phyloP scores from a whole-genome alignment of 2,113 vertebrate genomes.

The Odontophorus gujanensis region DNA sequence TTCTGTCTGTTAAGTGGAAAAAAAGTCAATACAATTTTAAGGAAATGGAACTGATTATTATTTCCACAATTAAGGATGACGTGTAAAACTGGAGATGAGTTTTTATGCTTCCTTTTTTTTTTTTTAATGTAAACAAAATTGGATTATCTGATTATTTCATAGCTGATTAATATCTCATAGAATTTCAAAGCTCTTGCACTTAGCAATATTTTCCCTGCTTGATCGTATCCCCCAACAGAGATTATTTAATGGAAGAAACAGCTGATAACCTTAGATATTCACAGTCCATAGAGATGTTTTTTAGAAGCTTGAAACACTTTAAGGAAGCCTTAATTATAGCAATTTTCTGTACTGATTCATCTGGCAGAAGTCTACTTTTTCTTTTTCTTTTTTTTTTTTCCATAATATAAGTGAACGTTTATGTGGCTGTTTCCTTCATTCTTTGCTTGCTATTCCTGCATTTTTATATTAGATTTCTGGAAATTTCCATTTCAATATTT shows the following conservation, averaged over 20 bases:
- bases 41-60: neutral
- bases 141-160: neutral
- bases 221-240: neutral
- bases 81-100: neutral
- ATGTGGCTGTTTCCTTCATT: neutral
- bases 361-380: neutral
- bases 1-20: neutral
- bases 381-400: neutral
- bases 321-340: neutral
- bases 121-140: neutral
- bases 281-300: neutral
- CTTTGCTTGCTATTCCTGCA: neutral
- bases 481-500: neutral
- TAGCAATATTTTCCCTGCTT: neutral
- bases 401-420: neutral
- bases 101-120: neutral
- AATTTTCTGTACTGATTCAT: neutral
- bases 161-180: neutral
- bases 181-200: neutral
- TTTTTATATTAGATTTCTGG: neutral
- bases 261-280: neutral
- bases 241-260: neutral
- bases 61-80: neutral
- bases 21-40: neutral
- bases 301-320: neutral